Evolutionary conservation across 2,888 invertebrate species (phyloP), one percentile per base, ranked within the genome.

Genomic region (Eucera pruinosa): DNA sequence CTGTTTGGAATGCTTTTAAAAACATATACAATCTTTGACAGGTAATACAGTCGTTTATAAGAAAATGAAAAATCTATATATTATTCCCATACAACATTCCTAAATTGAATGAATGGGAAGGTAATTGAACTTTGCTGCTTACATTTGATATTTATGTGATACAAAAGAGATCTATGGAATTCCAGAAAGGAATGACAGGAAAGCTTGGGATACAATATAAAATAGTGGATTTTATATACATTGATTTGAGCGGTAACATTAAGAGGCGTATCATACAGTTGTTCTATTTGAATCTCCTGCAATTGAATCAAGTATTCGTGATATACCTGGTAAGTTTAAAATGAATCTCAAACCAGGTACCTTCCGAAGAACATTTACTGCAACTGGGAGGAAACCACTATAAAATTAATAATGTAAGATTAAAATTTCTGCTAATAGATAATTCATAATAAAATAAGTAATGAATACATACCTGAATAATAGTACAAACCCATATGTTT

Each of bases 361-460:
- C 93, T 98, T 95, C 89, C 98, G 94, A 83, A 99, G 93, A 93
- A 99, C 99, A 92, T 98, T 98, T 47, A 99, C 95, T 45, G 97
- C 98, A 7, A 98, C 98, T 23, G 99, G 99, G 93, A 99, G 95
- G 93, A 99, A 99, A 27, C 99, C 99, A 93, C 99, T 99, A 94
- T 73, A 95, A 94, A 74, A 50, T 48, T 57, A 62, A 73, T 78
- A 73, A 36, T 33, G 47, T 45, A 75, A 47, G 50, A 65, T 81
- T 71, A 69, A 76, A 60, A 71, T 52, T 45, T 57, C 55, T 18
- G 57, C 55, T 20, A 39, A 23, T 43, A 43, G 1, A 25, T 5
- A n/a, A n/a, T 18, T 2, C 0, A 33, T 0, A 20, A 62, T 11
- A 33, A n/a, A 39, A 30, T 23, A 30, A 13, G 33, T 52, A 0